Percentiles rank a stretch among this genome's conserved stretches.
These are phyloP conservation scores for Drosophila obscura DNA, from an alignment of 1,140 invertebrate species.

Conservation along the genomic window DNA sequence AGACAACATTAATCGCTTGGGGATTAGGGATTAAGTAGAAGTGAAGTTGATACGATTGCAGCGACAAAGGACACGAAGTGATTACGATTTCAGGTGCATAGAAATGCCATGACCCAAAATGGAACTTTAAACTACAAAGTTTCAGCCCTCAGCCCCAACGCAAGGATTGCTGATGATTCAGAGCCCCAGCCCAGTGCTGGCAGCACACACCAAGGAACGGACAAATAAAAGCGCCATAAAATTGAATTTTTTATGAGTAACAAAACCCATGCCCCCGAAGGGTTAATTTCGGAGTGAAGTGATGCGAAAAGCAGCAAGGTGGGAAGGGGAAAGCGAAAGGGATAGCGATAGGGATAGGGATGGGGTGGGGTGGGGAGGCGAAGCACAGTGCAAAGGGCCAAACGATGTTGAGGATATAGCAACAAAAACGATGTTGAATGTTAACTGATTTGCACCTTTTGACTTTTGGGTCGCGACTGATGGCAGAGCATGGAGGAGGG, in stretches of 20 bases:
- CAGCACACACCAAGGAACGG: conserved; percentile 55
- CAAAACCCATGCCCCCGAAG: conserved; percentile 53
- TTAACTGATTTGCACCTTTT: conserved; percentile 80
- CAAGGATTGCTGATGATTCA: too few relatives aligned
- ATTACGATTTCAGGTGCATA: conserved; percentile 24
- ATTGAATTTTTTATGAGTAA: conserved; percentile 81
- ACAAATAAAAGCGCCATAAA: conserved; percentile 80
- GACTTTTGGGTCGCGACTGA: conserved; percentile 29
- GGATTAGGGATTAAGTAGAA: conserved; percentile 13
- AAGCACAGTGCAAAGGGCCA: conserved; percentile 52
- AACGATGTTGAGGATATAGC: conserved; percentile 47
- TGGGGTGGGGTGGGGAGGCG: neutral
- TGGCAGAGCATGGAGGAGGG: neutral
- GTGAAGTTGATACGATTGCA: conserved; percentile 13
- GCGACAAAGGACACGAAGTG: conserved; percentile 23
- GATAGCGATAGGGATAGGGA: too few relatives aligned
- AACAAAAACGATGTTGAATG: conserved; percentile 22
- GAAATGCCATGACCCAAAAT: neutral
- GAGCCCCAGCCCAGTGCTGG: conserved; percentile 5
- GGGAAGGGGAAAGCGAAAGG: neutral
- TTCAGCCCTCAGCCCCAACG: too few relatives aligned
- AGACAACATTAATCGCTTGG: conserved; percentile 51
- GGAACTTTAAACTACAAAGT: too few relatives aligned
- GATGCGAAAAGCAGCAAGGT: conserved; percentile 45
- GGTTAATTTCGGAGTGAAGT: conserved; percentile 68